Conservation (phyloP, 2,797 vertebrate species). For the Esox lucius region DNA sequence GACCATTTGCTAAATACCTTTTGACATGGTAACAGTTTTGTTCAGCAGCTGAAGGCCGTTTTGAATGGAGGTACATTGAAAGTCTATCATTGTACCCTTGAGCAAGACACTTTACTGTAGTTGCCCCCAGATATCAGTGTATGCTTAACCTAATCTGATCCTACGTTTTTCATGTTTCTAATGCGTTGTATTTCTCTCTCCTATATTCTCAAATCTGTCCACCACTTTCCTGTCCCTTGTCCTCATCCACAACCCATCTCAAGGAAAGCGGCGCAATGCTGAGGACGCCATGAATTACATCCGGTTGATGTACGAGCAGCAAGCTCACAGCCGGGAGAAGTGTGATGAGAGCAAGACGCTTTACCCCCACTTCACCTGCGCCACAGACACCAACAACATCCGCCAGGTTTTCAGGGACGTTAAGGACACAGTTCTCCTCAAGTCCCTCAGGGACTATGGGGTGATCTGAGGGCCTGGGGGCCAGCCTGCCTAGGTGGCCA, state of each 20-base stretch:
- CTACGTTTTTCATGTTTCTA: background rate
- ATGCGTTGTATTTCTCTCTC: background rate
- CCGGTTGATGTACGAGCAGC: slow-evolving; percentile 68
- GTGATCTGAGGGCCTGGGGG: slow-evolving; percentile 62
- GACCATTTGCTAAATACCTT: background rate
- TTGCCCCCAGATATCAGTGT: no score
- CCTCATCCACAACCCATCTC: slow-evolving; percentile 8
- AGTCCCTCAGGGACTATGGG: slow-evolving; percentile 72
- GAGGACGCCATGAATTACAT: slow-evolving; percentile 71
- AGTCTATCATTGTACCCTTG: no score
- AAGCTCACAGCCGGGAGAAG: slow-evolving; percentile 55
- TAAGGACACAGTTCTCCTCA: slow-evolving; percentile 75
- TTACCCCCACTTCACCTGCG: slow-evolving; percentile 81
- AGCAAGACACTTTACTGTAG: no score
- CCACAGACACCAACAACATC: slow-evolving; percentile 81
- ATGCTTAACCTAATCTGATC: background rate
- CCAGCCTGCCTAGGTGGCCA: background rate
- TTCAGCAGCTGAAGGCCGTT: no score
- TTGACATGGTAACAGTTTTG: no score
- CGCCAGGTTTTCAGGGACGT: slow-evolving; percentile 74
- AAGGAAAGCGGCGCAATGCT: slow-evolving; percentile 64
- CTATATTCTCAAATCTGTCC: background rate
- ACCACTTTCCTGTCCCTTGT: background rate
- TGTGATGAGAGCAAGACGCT: slow-evolving; percentile 65
- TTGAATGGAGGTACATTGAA: no score